Base-by-base conservation (phyloP, 2,797 vertebrate species). In the Hafferia zeledoni region DNA sequence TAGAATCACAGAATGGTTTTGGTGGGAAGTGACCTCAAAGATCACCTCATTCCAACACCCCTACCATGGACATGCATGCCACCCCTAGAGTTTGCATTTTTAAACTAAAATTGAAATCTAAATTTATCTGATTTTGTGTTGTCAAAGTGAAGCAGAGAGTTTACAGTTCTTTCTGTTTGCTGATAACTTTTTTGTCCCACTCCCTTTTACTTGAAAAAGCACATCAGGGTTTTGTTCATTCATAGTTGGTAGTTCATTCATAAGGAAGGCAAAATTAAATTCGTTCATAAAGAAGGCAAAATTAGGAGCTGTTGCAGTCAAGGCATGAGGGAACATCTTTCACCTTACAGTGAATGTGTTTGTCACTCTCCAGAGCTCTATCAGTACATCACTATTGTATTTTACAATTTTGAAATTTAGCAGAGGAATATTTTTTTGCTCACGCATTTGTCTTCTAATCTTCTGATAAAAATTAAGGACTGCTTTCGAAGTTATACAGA, bases 251-350 rank as follows among this genome's bases (percentile, higher is more conserved):
- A 53, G 17, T 31, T 53, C 52, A 53, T 31, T 53, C 27, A 52
- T 13, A 37, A 50, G 22, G 31, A 30, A 90, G 6, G 23, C 11
- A 75, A 65, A 91, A n/a, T 13, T 0, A 41, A 15, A 6, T 31
- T 53, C 52, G 31, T 53, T 53, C 27, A 52, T 13, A 37, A 49
- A 23, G 30, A 30, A 90, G 6, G 23, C 11, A 75, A 65, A 91
- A n/a, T 11, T 0, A 0, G 15, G 24, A 1, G 13, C 25, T 60
- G 4, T 10, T 72, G 30, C 13, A 39, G 7, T 7, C 10, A 11
- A 17, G 15, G 16, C 24, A 2, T 11, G 10, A 60, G 33, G 24
- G 12, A 75, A 43, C 3, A 4, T 55, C 69, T 59, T 37, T 33
- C 17, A 11, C 46, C 17, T 35, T 11, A 10, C 2, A 44, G 13